Percentiles rank a stretch among this genome's conserved stretches.
phyloP scores from a whole-genome alignment of 2,888 invertebrate species.

The Drosophila flavopinicola region DNA sequence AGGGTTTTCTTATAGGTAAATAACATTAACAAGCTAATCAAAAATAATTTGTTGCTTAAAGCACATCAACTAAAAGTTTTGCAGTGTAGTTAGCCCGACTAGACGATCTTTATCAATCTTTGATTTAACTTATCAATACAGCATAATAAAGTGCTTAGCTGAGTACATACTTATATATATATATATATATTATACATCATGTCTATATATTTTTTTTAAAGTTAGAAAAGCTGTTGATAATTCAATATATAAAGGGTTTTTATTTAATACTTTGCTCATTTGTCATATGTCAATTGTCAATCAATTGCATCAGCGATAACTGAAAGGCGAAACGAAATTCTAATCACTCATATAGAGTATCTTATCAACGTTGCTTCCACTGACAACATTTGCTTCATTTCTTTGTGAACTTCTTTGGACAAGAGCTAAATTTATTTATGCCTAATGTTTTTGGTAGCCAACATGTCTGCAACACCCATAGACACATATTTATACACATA shows the following conservation, averaged over 20 bases:
- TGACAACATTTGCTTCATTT: slow-evolving; percentile 2
- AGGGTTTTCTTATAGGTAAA: too few species aligned
- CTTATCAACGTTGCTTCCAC: slow-evolving; percentile 31
- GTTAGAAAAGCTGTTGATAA: too few species aligned
- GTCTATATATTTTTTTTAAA: neutral
- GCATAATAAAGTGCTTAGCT: too few species aligned
- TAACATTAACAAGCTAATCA: too few species aligned
- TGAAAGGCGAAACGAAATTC: neutral
- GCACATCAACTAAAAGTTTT: too few species aligned
- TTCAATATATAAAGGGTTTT: too few species aligned
- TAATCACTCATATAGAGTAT: slow-evolving; percentile 39
- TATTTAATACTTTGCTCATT: neutral
- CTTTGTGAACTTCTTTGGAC: slow-evolving; percentile 20
- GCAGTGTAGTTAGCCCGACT: too few species aligned
- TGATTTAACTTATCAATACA: neutral
- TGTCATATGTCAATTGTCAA: slow-evolving; percentile 14
- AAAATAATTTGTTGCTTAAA: too few species aligned
- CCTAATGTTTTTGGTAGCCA: slow-evolving; percentile 56
- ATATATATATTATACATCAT: neutral
- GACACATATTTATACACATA: neutral
- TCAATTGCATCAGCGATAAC: slow-evolving; percentile 8
- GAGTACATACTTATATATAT: too few species aligned
- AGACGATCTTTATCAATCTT: neutral
- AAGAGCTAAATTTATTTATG: slow-evolving; percentile 72
- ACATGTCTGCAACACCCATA: slow-evolving; percentile 32